Evolutionary conservation across 2,113 vertebrate species (phyloP), one percentile per base, ranked within the genome.

Genomic region (Pyrgilauda ruficollis): DNA sequence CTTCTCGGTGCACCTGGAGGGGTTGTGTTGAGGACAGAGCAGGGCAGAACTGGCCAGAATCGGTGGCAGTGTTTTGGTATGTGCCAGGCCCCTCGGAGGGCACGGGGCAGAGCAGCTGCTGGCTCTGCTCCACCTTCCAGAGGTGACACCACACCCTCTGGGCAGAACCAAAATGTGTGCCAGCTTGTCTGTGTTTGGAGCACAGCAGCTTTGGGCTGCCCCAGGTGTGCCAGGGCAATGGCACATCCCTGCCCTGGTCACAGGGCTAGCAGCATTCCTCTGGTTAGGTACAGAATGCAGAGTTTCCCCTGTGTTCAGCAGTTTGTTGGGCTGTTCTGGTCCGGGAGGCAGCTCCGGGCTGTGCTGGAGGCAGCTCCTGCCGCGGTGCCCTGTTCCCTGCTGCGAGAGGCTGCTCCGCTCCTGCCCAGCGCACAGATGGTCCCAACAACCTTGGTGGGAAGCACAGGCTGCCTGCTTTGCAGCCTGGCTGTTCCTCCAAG

Each of bases 51-150:
- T 3, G 43, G 33, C 56, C 49, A 8, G 55, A 10, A 15, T 2
- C 0, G 8, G 23, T n/a, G 70, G 10, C 3, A 4, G 8, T 17
- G 14, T 0, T 24, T 41, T 50, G 59, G 4, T 19, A 4, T 0
- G 0, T 10, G 49, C 41, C 49, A 26, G 33, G 43, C 47, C 47
- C 31, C 74, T 52, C 0, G 1, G 30, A 41, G 70, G 27, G 15
- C 26, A n/a, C 2, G 13, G 53, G 37, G 46, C 26, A 49, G 17
- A 52, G 44, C 4, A 2, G 37, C 41, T 50, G 30, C 16, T 47
- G 69, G 58, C 21, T 66, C 17, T 12, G 39, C 58, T 70, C 33
- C 24, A 7, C 52, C 30, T 84, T 56, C 37, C 49, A 11, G 37
- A 35, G 82, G 10, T 5, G 21, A 7, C 46, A 44, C 55, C 44